phyloP scores from a whole-genome alignment of 1,140 invertebrate genomes.

The Temnothorax longispinosus region DNA sequence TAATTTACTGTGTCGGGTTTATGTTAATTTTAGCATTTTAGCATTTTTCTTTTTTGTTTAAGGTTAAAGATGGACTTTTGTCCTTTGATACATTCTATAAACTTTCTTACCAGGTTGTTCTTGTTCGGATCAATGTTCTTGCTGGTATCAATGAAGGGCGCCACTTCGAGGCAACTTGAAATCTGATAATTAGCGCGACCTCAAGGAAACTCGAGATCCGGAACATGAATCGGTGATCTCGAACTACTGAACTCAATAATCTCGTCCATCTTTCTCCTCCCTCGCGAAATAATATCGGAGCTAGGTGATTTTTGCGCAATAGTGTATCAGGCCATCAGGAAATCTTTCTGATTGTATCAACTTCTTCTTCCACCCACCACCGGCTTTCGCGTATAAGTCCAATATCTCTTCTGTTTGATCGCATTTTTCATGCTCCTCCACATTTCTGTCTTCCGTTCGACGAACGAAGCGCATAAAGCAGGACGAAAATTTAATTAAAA shows the following conservation, averaged over 20 bases:
- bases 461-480: neutral
- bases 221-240: slow-evolving; percentile 19
- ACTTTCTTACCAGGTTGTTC: slow-evolving; percentile 13
- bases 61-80: neutral
- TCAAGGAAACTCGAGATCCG: slow-evolving; percentile 46
- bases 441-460: neutral
- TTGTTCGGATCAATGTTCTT: neutral
- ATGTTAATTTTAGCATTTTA: neutral
- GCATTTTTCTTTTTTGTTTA: neutral
- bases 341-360: slow-evolving; percentile 20
- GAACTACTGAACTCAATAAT: slow-evolving; percentile 43
- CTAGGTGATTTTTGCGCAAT: slow-evolving; percentile 31
- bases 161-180: neutral
- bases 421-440: neutral
- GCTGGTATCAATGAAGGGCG: slow-evolving; percentile 16
- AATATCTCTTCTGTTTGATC: neutral
- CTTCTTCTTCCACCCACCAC: neutral
- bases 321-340: neutral
- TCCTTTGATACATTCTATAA: neutral
- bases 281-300: neutral
- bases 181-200: slow-evolving; percentile 47
- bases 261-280: neutral
- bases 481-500: neutral
- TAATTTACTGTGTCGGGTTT: neutral
- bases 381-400: neutral